Percentiles rank a stretch among this genome's conserved stretches.
These are phyloP conservation scores for Aphis craccivora DNA, from an alignment of 1,140 invertebrate species.

Conservation along the genomic window DNA sequence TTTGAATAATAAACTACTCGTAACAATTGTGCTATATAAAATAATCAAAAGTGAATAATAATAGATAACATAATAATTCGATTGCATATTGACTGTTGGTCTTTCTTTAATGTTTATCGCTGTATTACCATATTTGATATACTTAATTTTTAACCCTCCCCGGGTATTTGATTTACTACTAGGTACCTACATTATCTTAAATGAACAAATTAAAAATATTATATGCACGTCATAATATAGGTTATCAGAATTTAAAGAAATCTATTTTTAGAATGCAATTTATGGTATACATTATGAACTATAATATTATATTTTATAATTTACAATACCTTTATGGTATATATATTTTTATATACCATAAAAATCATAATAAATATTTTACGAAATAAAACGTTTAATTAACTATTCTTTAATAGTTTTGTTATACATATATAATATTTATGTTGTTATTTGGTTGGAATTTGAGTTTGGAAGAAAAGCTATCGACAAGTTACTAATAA, in stretches of 20 bases:
- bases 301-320: neutral
- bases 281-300: neutral
- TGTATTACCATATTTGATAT: neutral
- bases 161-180: no score
- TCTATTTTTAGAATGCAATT: neutral
- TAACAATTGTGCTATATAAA: neutral
- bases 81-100: neutral
- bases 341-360: neutral
- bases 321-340: neutral
- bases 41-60: neutral
- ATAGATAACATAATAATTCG: neutral
- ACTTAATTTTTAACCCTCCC: conserved; percentile 1
- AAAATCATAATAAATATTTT: neutral
- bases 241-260: conserved; percentile 5
- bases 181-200: neutral
- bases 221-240: conserved; percentile 17
- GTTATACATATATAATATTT: neutral
- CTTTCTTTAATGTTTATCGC: neutral
- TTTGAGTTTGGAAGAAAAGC: neutral
- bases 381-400: neutral
- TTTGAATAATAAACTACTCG: neutral
- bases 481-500: neutral
- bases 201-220: neutral
- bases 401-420: neutral
- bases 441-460: neutral